Evolutionary conservation across 2,113 vertebrate genomes (phyloP).

Genomic region (Syrmaticus mikado): DNA sequence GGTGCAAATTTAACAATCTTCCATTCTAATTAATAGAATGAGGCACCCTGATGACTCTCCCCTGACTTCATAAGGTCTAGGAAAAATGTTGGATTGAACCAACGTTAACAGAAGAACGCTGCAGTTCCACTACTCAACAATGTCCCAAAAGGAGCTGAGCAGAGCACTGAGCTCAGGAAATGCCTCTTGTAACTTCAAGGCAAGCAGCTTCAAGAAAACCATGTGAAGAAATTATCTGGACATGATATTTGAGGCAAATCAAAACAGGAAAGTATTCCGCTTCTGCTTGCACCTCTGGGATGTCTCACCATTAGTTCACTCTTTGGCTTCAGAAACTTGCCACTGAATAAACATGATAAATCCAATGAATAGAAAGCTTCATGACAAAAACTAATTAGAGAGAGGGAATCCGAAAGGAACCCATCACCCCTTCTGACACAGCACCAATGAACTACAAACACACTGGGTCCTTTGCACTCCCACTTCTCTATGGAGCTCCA

Average conservation of each 20-base stretch:
- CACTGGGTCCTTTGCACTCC: rapidly evolving
- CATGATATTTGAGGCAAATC: not conserved
- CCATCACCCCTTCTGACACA: not conserved
- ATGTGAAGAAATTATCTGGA: constrained; percentile 9
- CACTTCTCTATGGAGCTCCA: rapidly evolving
- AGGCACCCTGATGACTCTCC: constrained; percentile 27
- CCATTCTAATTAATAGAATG: not conserved
- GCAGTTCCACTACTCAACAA: not conserved
- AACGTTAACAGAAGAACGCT: not conserved
- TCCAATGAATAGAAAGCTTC: not conserved
- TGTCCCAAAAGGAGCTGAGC: not conserved
- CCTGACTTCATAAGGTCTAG: not conserved
- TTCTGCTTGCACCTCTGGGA: constrained; percentile 34
- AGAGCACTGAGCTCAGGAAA: not conserved
- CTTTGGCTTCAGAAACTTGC: constrained; percentile 28
- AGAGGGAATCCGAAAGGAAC: constrained; percentile 6
- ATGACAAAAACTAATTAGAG: not conserved
- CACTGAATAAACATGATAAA: constrained; percentile 68
- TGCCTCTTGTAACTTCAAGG: not conserved
- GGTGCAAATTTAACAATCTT: not conserved
- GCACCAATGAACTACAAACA: rapidly evolving
- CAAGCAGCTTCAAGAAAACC: not conserved
- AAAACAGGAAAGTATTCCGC: constrained; percentile 52
- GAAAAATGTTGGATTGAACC: not conserved
- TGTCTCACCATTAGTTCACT: constrained; percentile 32